Percentiles rank a stretch among this genome's conserved stretches.
These are phyloP conservation scores for Zygogramma bicolorata DNA, from an alignment of 2,888 invertebrate species.

Conservation along the genomic window DNA sequence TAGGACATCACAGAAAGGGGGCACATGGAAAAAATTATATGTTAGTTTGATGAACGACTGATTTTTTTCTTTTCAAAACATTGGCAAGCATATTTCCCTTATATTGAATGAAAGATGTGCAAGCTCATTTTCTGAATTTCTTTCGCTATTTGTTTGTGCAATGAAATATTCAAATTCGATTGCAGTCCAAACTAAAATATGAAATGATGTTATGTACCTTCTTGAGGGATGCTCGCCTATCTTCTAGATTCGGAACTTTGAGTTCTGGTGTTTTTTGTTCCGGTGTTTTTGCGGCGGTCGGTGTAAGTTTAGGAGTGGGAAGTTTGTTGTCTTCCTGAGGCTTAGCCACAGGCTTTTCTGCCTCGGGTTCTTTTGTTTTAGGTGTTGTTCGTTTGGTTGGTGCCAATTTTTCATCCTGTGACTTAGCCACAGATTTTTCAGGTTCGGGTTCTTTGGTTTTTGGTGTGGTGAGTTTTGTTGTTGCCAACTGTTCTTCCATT, in stretches of 20 bases:
- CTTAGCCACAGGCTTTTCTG: constrained; percentile 34
- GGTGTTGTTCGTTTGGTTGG: constrained; percentile 24
- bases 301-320: constrained; percentile 40
- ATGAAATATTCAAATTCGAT: not conserved
- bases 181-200: not conserved
- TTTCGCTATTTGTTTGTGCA: not conserved
- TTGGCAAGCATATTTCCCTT: not conserved
- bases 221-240: constrained; percentile 50
- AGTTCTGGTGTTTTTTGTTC: constrained; percentile 54
- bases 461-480: constrained; percentile 26
- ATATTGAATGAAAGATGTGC: not conserved
- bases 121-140: no score
- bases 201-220: constrained; percentile 47
- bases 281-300: constrained; percentile 43
- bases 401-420: constrained; percentile 34
- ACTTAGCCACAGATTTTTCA: constrained; percentile 30
- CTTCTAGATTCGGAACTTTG: constrained; percentile 50
- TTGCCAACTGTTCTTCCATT: constrained; percentile 33
- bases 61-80: no score
- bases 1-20: constrained; percentile 37
- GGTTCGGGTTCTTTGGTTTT: constrained; percentile 47
- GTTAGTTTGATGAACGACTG: constrained; percentile 1
- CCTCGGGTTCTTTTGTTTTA: constrained; percentile 47
- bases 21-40: constrained; percentile 36
- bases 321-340: constrained; percentile 37